Conservation (phyloP, 2,113 vertebrate genomes). For the Pseudorhombus dupliciocellatus region DNA sequence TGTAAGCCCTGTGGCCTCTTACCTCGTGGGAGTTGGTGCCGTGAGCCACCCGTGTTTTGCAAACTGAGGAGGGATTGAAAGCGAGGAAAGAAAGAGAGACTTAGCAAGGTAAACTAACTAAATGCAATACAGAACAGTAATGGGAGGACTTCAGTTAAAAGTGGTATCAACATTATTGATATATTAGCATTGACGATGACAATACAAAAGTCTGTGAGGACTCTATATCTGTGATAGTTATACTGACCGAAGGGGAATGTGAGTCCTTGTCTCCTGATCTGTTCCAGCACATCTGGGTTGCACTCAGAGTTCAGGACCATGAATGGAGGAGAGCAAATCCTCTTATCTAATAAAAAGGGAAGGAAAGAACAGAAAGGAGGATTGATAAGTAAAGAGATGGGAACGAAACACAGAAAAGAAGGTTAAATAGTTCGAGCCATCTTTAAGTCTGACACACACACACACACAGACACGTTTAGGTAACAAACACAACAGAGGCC, state of each 20-base stretch:
- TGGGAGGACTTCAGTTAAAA: background rate
- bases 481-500: conserved; percentile 39
- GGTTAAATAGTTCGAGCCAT: background rate
- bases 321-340: conserved; percentile 98
- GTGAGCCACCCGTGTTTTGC: conserved; percentile 98
- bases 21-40: conserved; percentile 99
- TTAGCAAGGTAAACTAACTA: background rate
- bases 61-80: conserved; percentile 84
- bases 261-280: conserved; percentile 92
- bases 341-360: conserved; percentile 83
- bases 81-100: conserved; percentile 2
- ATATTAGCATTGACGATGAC: background rate
- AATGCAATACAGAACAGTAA: background rate
- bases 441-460: background rate
- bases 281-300: conserved; percentile 89
- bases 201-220: background rate
- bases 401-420: background rate
- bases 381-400: background rate
- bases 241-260: conserved; percentile 96
- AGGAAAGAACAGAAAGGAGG: background rate
- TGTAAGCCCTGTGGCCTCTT: conserved; percentile 66
- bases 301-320: conserved; percentile 94
- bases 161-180: background rate
- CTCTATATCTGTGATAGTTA: background rate
- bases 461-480: conserved; percentile 18